Base-by-base conservation (phyloP, 1,140 invertebrate genomes). In the Pseudobourletiella spinata region DNA sequence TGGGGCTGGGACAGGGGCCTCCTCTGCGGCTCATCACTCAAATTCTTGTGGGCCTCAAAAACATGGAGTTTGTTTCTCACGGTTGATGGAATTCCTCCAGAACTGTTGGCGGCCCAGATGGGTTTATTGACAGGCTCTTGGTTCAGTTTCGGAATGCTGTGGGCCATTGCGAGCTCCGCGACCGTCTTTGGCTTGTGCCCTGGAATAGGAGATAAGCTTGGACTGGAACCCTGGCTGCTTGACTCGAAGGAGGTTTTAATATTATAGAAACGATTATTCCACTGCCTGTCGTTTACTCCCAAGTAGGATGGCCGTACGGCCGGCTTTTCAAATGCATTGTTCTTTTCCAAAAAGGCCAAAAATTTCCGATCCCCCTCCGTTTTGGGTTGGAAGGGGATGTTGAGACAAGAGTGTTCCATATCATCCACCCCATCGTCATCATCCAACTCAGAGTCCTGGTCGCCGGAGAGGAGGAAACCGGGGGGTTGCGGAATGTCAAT, bases 291-390 rank as follows among this genome's bases (percentile, higher is more conserved):
- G 69, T 64, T 52, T 66, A 59, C 65, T 68, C 70, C 52, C 69
- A 70, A 28, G 71, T 75, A 22, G 63, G 71, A 6, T 64, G 71
- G 71, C 73, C 46, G 67, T 72, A 72, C 1, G 59, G 11, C 51
- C 28, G 58, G 65, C 16, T 48, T 46, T 54, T 29, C 48, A 29
- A 50, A 42, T 3, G 32, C 52, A 44, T 65, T 71, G 39, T 88
- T 86, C 70, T 86, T 87, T 59, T 84, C 84, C 66, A 91, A 84
- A 61, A 91, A 85, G 0, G 88, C 87, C 30, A 89, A 73, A 69
- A 91, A 91, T 73, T 91, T 91, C 29, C 82, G 79, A 74, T 91
- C 89, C 61, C 87, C 89, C 57, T 89, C 87, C 0, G 88, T 91
- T 74, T 86, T 88, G 0, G 87, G 86, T 66, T 84, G 79, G 67